Evolutionary conservation across 2,797 vertebrate genomes (phyloP).

Genomic region (Synaphobranchus kaupii): DNA sequence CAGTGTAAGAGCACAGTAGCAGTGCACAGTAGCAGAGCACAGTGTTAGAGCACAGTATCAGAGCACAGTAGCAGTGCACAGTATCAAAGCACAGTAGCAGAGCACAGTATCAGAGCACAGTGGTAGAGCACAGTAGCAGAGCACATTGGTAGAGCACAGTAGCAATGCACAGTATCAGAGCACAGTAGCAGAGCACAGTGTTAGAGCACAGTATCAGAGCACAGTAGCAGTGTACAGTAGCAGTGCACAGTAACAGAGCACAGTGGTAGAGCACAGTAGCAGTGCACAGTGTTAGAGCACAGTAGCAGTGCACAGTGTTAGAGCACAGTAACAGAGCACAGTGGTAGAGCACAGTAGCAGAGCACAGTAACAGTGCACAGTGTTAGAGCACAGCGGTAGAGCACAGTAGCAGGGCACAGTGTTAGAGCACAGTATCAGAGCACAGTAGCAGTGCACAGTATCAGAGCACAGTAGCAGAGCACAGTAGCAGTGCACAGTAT

Average conservation of each 20-base stretch:
- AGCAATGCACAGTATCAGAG: background rate
- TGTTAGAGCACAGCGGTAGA: background rate
- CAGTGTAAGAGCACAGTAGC: too few relatives aligned
- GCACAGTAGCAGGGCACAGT: background rate
- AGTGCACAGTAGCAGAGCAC: background rate
- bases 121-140: background rate
- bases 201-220: background rate
- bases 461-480: background rate
- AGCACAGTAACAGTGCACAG: background rate
- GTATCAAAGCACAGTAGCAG: background rate
- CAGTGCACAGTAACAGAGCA: background rate
- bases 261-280: too few relatives aligned
- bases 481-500: background rate
- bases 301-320: too few relatives aligned
- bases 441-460: background rate
- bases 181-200: background rate
- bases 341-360: background rate
- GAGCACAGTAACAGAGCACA: background rate
- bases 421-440: too few relatives aligned
- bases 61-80: too few relatives aligned
- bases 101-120: background rate
- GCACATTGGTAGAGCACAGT: too few relatives aligned
- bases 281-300: background rate
- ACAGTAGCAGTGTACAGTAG: too few relatives aligned
- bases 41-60: too few relatives aligned